These are phyloP conservation scores for Chymomyza procnemis DNA, from an alignment of 2,888 invertebrate species.

Conservation along the genomic window DNA sequence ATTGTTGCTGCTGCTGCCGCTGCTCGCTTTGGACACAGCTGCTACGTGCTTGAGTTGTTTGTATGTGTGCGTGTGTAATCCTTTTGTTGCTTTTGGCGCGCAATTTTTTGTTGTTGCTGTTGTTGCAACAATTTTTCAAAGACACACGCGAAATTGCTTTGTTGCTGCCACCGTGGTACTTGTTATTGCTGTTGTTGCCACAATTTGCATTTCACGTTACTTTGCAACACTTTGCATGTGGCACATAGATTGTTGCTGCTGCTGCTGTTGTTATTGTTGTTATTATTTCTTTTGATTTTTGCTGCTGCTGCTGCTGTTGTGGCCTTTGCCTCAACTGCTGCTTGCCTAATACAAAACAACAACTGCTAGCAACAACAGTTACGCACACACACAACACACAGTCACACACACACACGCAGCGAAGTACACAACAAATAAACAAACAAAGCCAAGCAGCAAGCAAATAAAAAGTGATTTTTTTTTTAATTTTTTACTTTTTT, in stretches of 20 bases:
- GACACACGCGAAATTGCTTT: constrained; percentile 50
- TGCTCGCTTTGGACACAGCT: constrained; percentile 42
- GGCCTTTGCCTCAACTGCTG: constrained; percentile 32
- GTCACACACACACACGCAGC: constrained; percentile 25
- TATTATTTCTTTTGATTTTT: too few relatives aligned
- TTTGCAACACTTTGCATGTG: not conserved
- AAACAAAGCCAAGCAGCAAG: not conserved
- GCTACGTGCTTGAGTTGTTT: constrained; percentile 36
- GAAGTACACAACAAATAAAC: not conserved
- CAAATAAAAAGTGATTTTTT: not conserved
- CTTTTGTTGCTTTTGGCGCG: constrained; percentile 68
- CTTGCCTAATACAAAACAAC: constrained; percentile 52
- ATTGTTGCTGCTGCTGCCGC: constrained; percentile 12
- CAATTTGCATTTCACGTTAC: constrained; percentile 68
- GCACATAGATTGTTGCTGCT: too few relatives aligned
- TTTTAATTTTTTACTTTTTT: not conserved
- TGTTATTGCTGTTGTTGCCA: constrained; percentile 23
- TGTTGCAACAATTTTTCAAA: constrained; percentile 29
- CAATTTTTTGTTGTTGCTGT: constrained; percentile 44
- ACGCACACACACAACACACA: constrained; percentile 50
- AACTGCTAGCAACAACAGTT: constrained; percentile 27
- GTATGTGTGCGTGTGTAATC: constrained; percentile 44
- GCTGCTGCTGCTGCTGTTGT: not conserved
- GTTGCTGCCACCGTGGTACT: constrained; percentile 30
- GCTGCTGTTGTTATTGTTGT: not conserved